Percentiles rank a stretch among this genome's conserved stretches.
Evolutionary conservation across 1,140 invertebrate genomes (phyloP).

Genomic region (Danaus plexippus): DNA sequence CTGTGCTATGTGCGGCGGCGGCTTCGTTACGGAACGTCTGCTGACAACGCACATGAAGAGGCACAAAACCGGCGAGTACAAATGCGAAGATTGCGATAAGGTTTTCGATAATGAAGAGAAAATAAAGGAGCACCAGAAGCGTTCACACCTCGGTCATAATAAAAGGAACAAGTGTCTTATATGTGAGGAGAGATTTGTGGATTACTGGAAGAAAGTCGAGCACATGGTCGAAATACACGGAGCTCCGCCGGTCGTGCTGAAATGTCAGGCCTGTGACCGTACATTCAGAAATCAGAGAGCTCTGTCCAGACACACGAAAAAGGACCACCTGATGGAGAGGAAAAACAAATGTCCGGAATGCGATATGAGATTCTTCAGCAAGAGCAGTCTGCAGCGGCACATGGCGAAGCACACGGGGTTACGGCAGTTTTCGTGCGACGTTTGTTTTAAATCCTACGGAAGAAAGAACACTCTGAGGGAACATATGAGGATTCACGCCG

Average conservation of each 20-base stretch:
- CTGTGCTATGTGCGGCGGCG: slow-evolving; percentile 83
- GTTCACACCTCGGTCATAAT: slow-evolving; percentile 33
- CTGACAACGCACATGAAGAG: slow-evolving; percentile 32
- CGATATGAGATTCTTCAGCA: slow-evolving; percentile 80
- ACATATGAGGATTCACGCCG: slow-evolving; percentile 68
- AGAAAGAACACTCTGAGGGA: slow-evolving; percentile 84
- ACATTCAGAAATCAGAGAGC: slow-evolving; percentile 35
- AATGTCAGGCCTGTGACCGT: slow-evolving; percentile 44
- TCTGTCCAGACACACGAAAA: slow-evolving; percentile 39
- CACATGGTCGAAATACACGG: slow-evolving; percentile 47
- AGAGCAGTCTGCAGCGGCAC: slow-evolving; percentile 80
- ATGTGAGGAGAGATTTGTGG: slow-evolving; percentile 42
- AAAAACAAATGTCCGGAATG: slow-evolving; percentile 67
- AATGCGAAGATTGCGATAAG: slow-evolving; percentile 39
- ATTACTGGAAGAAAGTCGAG: slow-evolving; percentile 41
- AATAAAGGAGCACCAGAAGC: slow-evolving; percentile 32
- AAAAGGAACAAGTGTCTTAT: slow-evolving; percentile 40
- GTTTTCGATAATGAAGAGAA: slow-evolving; percentile 31
- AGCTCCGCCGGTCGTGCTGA: slow-evolving; percentile 32
- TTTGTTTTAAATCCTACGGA: slow-evolving; percentile 84
- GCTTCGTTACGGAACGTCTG: slow-evolving; percentile 35
- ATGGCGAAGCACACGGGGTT: slow-evolving; percentile 82
- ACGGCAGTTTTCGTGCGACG: slow-evolving; percentile 82
- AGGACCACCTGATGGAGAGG: slow-evolving; percentile 43
- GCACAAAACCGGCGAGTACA: slow-evolving; percentile 34